Evolutionary conservation across 2,888 invertebrate species (phyloP).

Genomic region (Lycia hirtaria): DNA sequence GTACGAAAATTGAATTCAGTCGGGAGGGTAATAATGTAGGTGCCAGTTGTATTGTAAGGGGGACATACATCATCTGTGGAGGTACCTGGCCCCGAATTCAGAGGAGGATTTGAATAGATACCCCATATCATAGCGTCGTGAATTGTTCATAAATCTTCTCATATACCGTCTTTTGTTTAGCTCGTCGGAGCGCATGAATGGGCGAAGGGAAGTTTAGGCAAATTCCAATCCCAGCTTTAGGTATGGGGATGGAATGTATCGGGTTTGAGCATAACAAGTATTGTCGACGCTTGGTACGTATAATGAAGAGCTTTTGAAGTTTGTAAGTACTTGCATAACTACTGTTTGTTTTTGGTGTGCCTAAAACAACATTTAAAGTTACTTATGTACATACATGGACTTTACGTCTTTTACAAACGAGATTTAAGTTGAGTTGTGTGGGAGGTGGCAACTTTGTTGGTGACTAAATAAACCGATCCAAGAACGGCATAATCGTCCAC

Average conservation of each 20-base stretch:
- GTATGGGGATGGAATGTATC: constrained; percentile 36
- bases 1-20: constrained; percentile 57
- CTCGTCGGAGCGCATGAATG: constrained; percentile 49
- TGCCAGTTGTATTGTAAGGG: constrained; percentile 59
- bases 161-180: constrained; percentile 79
- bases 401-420: too few relatives aligned
- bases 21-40: constrained; percentile 48
- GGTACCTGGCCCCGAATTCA: constrained; percentile 67
- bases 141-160: constrained; percentile 82
- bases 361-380: too few relatives aligned
- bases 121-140: constrained; percentile 79
- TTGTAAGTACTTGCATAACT: too few relatives aligned
- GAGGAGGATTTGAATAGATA: constrained; percentile 74
- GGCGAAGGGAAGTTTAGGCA: constrained; percentile 55
- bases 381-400: too few relatives aligned
- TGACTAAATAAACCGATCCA: too few relatives aligned
- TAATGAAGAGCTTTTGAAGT: constrained; percentile 1
- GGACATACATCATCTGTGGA: constrained; percentile 67
- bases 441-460: too few relatives aligned
- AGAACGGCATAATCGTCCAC: too few relatives aligned
- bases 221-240: constrained; percentile 59
- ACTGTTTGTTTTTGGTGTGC: too few relatives aligned
- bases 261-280: constrained; percentile 16
- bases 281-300: constrained; percentile 5
- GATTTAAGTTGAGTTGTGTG: too few relatives aligned